Percentiles rank a stretch among this genome's conserved stretches.
phyloP scores from a whole-genome alignment of 2,797 vertebrate species.

The Bovichtus diacanthus region DNA sequence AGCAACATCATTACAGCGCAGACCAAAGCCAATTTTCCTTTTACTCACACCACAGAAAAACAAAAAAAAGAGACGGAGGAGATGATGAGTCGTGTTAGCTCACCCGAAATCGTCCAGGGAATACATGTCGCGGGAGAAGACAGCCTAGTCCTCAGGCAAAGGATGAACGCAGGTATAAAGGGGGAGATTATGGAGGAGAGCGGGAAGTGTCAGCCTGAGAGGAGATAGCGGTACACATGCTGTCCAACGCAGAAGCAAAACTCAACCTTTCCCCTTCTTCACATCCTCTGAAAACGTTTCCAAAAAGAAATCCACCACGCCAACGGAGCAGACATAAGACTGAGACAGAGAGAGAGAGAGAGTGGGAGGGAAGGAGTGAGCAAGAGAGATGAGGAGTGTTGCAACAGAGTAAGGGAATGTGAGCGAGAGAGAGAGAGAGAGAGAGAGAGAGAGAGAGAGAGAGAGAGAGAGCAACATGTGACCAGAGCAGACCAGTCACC shows the following conservation, averaged over 20 bases:
- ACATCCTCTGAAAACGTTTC: conserved; percentile 62
- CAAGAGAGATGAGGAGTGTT: conserved; percentile 63
- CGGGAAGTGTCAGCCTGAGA: conserved; percentile 66
- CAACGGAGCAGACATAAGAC: conserved; percentile 55
- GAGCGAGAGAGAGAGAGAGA: conserved; percentile 68
- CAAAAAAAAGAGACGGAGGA: conserved; percentile 14
- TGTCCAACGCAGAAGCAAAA: conserved; percentile 42
- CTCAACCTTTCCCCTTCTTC: conserved; percentile 47
- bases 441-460: conserved; percentile 64
- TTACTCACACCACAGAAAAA: conserved; percentile 5
- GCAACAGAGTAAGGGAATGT: conserved; percentile 63
- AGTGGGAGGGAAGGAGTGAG: conserved; percentile 64
- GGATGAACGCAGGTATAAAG: conserved; percentile 66
- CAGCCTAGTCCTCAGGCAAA: conserved; percentile 40
- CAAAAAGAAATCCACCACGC: conserved; percentile 33
- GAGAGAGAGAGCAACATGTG: conserved; percentile 86
- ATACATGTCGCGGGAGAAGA: conserved; percentile 87
- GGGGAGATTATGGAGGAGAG: conserved; percentile 73
- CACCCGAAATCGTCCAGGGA: conserved; percentile 97
- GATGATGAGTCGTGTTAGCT: conserved; percentile 51
- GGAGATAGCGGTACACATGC: conserved; percentile 61
- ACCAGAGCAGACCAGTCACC: conserved; percentile 90
- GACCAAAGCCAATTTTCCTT: conserved; percentile 30
- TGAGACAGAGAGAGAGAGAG: conserved; percentile 52
- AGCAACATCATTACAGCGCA: conserved; percentile 37